Conservation (phyloP, 2,797 vertebrate genomes). For the Carcharodon carcharias region DNA sequence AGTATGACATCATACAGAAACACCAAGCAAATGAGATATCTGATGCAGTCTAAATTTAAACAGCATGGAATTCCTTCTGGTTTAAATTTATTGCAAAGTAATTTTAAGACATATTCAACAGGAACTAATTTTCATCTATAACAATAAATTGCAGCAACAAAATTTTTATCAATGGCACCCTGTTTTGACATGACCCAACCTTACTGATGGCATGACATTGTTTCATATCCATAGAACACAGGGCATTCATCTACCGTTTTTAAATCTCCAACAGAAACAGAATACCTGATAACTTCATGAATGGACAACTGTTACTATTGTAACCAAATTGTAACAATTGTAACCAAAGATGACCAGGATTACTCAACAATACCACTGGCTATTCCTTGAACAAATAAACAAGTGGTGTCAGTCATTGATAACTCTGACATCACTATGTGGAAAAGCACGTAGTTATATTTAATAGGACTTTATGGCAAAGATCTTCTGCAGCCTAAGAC, state of each 20-base stretch:
- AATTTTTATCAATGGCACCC: not conserved
- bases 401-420: not conserved
- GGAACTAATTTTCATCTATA: not conserved
- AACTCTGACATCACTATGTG: not conserved
- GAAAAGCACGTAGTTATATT: not conserved
- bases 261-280: not conserved
- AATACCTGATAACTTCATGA: not conserved
- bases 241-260: not conserved
- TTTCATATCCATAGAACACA: not conserved
- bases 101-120: not conserved
- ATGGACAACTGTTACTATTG: not conserved
- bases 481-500: not conserved
- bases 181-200: not conserved
- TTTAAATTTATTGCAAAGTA: not conserved
- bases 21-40: not conserved
- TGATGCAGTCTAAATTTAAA: not conserved
- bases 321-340: too few species aligned
- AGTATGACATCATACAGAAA: too few species aligned
- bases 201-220: not conserved
- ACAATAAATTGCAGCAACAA: not conserved
- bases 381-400: too few species aligned
- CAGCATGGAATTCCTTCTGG: not conserved
- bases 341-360: not conserved
- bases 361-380: not conserved
- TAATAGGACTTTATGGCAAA: not conserved